Base-by-base conservation (phyloP, 2,797 vertebrate genomes). In the Sitta carolinensis region DNA sequence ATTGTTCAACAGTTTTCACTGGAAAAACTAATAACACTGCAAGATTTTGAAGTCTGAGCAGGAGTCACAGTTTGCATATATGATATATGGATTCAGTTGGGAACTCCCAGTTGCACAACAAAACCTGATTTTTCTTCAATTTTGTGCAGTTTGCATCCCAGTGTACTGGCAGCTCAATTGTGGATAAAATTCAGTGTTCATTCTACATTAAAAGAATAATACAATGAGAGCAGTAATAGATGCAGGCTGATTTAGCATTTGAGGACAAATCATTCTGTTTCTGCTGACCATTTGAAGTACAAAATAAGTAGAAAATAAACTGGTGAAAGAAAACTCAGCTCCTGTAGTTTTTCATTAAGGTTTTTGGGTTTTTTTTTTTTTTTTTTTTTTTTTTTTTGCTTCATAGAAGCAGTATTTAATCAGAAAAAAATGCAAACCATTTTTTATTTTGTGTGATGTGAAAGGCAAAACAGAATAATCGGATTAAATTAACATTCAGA, bases 71-170 rank as follows among this genome's bases (percentile, higher is more conserved):
- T 84, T 95, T 95, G 78, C 73, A 55, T 70, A 61, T 87, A 63
- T 93, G 90, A 94, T 78, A 87, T 88, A 95, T 59, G 64, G 83
- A 93, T 95, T 87, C 74, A 29, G 80, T 55, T 75, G 74, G 85
- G 68, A 96, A 64, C 61, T 84, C 72, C 80, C 84, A 94, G 63
- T 90, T 95, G 59, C 87, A 78, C 36, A 74, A 83, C 52, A 94
- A 97, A 96, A 45, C 61, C 92, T 97, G 78, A 74, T 95, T 94
- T 95, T 97, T 96, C 90, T 97, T 97, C 82, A 58, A 87, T 68
- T 97, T 96, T 89, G 40, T 85, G 50, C 76, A 96, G 74, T 69
- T 95, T 90, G 42, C 69, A 89, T 92, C 82, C 86, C 94, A 96
- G 69, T 83, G 27, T 92, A 94, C 85, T 69, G 67, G 84, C 79